phyloP scores from a whole-genome alignment of 2,888 invertebrate genomes.

The Sclerodermus sp. region DNA sequence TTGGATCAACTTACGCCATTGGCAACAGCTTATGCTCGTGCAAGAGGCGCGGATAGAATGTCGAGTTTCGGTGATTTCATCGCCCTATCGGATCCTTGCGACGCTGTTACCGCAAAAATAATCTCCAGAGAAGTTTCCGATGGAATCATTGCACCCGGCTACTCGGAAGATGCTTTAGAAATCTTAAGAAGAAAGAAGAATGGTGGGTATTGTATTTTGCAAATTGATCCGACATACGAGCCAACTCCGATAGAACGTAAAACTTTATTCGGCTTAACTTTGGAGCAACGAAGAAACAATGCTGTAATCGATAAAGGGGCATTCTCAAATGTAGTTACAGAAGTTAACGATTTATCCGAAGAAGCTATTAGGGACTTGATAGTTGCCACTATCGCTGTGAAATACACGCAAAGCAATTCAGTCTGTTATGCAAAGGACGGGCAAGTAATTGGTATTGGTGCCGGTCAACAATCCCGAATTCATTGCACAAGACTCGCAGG shows the following conservation, averaged over 20 bases:
- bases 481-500: conserved; percentile 97
- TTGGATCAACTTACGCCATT: conserved; percentile 73
- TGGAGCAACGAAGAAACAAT: conserved; percentile 90
- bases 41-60: conserved; percentile 97
- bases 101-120: conserved; percentile 85
- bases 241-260: conserved; percentile 82
- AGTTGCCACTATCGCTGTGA: conserved; percentile 93
- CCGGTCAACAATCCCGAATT: conserved; percentile 98
- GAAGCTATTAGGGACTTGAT: conserved; percentile 85
- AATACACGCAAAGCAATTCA: conserved; percentile 98
- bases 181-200: conserved; percentile 93
- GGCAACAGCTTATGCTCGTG: conserved; percentile 91
- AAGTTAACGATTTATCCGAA: conserved; percentile 67
- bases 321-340: conserved; percentile 80
- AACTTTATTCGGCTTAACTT: conserved; percentile 79
- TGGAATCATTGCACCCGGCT: conserved; percentile 96
- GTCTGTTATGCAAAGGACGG: conserved; percentile 95
- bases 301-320: conserved; percentile 75
- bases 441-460: conserved; percentile 93
- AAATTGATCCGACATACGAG: conserved; percentile 87
- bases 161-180: conserved; percentile 78
- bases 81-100: conserved; percentile 89
- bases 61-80: conserved; percentile 99
- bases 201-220: conserved; percentile 86
- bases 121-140: conserved; percentile 94